A percentile compares a stretch with the other conserved stretches of the same genome.
Conservation (phyloP, 2,113 vertebrate species). For the Ceuthmochares aereus region DNA sequence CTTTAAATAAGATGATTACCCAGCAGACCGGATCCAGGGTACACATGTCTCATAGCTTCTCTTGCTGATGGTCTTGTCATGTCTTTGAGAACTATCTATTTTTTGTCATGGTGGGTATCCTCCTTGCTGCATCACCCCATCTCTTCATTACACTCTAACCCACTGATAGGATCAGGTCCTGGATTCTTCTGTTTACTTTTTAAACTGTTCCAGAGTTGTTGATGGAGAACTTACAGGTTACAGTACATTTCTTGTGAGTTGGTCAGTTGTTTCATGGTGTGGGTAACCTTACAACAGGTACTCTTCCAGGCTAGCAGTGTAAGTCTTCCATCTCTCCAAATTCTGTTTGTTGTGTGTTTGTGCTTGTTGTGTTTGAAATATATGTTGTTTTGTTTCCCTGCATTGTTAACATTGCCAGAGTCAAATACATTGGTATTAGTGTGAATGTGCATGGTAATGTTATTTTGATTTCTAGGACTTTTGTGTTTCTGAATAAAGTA, state of each 20-base stretch:
- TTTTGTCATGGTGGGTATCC: background rate
- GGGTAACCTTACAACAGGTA: background rate
- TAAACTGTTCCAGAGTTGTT: background rate
- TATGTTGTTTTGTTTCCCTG: background rate
- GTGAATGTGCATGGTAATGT: background rate
- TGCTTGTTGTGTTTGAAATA: background rate
- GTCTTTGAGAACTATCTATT: background rate
- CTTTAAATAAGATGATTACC: background rate
- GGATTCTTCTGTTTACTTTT: background rate
- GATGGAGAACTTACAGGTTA: background rate
- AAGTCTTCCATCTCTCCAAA: background rate
- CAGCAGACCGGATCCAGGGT: background rate
- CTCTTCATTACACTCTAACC: background rate
- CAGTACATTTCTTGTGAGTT: background rate
- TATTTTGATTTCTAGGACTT: background rate
- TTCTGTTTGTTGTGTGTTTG: background rate
- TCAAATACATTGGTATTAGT: background rate
- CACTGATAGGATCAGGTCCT: background rate
- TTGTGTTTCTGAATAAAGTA: background rate
- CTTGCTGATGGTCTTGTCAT: background rate
- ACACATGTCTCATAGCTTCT: background rate
- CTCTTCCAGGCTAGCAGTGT: background rate
- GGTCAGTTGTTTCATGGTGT: background rate
- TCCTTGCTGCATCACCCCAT: background rate
- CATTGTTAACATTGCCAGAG: background rate